These are phyloP conservation scores for Chloroclysta siterata DNA, from an alignment of 2,888 invertebrate genomes.

Conservation along the genomic window DNA sequence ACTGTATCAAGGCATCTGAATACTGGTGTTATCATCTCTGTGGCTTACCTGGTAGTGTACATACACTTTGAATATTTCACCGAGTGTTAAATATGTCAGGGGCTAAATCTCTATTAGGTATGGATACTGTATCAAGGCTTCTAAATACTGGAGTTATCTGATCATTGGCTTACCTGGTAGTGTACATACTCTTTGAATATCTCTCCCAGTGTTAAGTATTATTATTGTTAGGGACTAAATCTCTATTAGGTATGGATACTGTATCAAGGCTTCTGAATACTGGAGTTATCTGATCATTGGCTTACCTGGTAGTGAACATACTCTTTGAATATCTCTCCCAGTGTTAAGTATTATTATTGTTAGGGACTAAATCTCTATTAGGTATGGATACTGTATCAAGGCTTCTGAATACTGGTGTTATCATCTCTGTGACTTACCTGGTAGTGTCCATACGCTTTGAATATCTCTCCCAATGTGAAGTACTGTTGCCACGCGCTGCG, in stretches of 20 bases:
- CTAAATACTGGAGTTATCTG: neutral
- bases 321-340: conserved; percentile 96
- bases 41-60: conserved; percentile 87
- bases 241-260: neutral
- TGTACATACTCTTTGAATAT: conserved; percentile 94
- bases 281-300: neutral
- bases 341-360: conserved; percentile 91
- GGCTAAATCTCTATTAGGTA: no score
- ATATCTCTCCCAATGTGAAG: conserved; percentile 95
- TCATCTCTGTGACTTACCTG: conserved; percentile 54
- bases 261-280: neutral
- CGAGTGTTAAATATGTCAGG: conserved; percentile 96
- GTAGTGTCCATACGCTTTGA: conserved; percentile 95
- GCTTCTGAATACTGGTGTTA: neutral
- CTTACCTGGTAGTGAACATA: conserved; percentile 89
- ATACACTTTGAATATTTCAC: conserved; percentile 96
- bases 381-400: no score
- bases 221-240: conserved; percentile 86
- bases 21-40: no score
- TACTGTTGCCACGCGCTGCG: conserved; percentile 96
- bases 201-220: conserved; percentile 95
- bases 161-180: neutral
- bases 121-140: neutral
- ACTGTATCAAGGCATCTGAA: no score
- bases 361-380: no score